Evolutionary conservation across 2,888 invertebrate species (phyloP).

Genomic region (Drosophila meridionalis): DNA sequence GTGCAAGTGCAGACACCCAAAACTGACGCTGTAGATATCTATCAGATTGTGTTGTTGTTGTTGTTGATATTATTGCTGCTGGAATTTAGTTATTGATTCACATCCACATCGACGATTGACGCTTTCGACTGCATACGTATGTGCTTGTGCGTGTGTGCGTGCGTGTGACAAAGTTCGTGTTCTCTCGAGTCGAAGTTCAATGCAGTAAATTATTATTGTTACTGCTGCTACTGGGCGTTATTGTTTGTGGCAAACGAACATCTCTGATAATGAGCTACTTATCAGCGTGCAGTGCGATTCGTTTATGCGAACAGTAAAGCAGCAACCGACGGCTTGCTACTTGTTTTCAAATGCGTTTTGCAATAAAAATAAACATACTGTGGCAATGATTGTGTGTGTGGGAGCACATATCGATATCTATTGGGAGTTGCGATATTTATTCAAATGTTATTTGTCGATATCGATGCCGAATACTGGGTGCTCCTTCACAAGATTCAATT

Average conservation of each 20-base stretch:
- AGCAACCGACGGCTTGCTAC: slow-evolving; percentile 17
- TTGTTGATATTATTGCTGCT: slow-evolving; percentile 9
- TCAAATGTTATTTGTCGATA: slow-evolving; percentile 1
- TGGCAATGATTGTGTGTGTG: slow-evolving; percentile 25
- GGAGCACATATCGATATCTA: slow-evolving; percentile 36
- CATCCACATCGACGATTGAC: slow-evolving; percentile 28
- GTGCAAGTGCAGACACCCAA: slow-evolving; percentile 60
- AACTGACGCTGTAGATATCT: slow-evolving; percentile 39
- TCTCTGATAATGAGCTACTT: slow-evolving; percentile 38
- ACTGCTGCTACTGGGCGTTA: background rate
- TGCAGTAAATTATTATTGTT: slow-evolving; percentile 15
- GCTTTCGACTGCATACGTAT: slow-evolving; percentile 20
- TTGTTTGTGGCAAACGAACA: slow-evolving; percentile 3
- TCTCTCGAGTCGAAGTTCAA: slow-evolving; percentile 59
- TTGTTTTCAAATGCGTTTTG: slow-evolving; percentile 51
- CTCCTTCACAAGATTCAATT: background rate
- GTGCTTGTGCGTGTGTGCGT: background rate
- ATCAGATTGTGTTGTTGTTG: slow-evolving; percentile 23
- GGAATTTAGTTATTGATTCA: slow-evolving; percentile 48
- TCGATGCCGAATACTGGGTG: slow-evolving; percentile 12
- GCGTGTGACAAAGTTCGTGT: slow-evolving; percentile 67
- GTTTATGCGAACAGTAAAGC: slow-evolving; percentile 10
- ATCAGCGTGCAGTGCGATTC: slow-evolving; percentile 19
- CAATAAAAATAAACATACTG: slow-evolving; percentile 60
- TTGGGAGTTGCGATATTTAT: slow-evolving; percentile 9